phyloP scores from a whole-genome alignment of 2,797 vertebrate genomes.

The Clamator glandarius region DNA sequence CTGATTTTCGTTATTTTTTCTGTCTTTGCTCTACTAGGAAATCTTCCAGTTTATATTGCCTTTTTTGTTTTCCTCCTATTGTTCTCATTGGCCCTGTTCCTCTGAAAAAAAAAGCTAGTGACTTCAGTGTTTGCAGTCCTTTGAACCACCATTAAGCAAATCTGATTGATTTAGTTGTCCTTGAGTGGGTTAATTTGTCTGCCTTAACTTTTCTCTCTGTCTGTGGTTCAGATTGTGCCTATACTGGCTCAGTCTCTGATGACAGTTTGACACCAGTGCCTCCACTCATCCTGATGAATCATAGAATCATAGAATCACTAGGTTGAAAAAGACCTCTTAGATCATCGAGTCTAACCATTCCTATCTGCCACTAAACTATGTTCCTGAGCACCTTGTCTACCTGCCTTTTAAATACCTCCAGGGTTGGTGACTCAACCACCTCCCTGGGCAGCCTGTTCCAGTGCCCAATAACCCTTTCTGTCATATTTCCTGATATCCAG shows the following conservation, averaged over 20 bases:
- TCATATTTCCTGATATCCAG: too few relatives aligned
- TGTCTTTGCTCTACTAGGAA: neutral
- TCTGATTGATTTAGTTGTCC: neutral
- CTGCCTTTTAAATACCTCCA: too few relatives aligned
- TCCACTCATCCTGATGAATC: neutral
- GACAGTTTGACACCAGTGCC: neutral
- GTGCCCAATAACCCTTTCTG: too few relatives aligned
- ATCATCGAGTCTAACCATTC: too few relatives aligned
- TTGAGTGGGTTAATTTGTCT: neutral
- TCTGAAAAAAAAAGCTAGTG: neutral
- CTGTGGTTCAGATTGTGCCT: neutral
- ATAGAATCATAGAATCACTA: too few relatives aligned
- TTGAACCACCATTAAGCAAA: neutral
- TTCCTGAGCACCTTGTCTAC: too few relatives aligned
- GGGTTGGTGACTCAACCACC: too few relatives aligned
- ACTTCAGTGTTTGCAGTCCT: neutral
- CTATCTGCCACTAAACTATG: too few relatives aligned
- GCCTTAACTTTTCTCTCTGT: neutral
- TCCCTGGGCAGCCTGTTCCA: too few relatives aligned
- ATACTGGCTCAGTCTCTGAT: neutral
- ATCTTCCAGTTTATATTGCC: neutral
- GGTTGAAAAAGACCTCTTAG: too few relatives aligned
- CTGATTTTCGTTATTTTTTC: neutral
- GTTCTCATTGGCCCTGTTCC: neutral
- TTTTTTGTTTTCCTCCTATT: neutral